Evolutionary conservation across 1,140 invertebrate genomes (phyloP).

Genomic region (Manduca sexta): DNA sequence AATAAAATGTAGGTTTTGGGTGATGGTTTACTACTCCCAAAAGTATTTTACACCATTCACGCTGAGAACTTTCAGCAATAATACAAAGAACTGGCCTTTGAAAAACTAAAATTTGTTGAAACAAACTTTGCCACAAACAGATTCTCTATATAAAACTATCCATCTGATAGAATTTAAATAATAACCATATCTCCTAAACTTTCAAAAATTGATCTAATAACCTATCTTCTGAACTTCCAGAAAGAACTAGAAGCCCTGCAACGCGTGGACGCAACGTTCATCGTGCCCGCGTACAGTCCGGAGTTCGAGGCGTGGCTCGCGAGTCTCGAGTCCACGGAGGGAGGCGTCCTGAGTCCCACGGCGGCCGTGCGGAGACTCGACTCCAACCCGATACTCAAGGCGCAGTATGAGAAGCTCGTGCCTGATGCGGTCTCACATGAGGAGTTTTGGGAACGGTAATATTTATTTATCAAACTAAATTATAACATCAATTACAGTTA

Average conservation of each 20-base stretch:
- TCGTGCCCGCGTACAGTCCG: constrained; percentile 55
- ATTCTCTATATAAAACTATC: no score
- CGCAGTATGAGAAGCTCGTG: constrained; percentile 72
- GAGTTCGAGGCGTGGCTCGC: constrained; percentile 55
- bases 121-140: no score
- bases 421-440: constrained; percentile 72
- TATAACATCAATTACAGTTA: no score
- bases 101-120: no score
- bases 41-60: no score
- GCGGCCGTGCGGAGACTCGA: constrained; percentile 60
- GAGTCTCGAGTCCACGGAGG: constrained; percentile 31
- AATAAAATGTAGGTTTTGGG: no score
- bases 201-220: not conserved
- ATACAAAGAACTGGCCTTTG: no score
- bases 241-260: constrained; percentile 66
- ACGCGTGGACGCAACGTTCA: constrained; percentile 68
- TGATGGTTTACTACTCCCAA: no score
- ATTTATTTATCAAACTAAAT: not conserved
- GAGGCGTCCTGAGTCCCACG: constrained; percentile 23
- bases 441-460: constrained; percentile 75
- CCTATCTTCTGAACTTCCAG: constrained; percentile 21
- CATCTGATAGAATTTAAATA: no score
- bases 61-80: no score
- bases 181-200: no score
- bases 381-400: constrained; percentile 60